Base-by-base conservation (phyloP, 2,113 vertebrate species). In the Perca flavescens region DNA sequence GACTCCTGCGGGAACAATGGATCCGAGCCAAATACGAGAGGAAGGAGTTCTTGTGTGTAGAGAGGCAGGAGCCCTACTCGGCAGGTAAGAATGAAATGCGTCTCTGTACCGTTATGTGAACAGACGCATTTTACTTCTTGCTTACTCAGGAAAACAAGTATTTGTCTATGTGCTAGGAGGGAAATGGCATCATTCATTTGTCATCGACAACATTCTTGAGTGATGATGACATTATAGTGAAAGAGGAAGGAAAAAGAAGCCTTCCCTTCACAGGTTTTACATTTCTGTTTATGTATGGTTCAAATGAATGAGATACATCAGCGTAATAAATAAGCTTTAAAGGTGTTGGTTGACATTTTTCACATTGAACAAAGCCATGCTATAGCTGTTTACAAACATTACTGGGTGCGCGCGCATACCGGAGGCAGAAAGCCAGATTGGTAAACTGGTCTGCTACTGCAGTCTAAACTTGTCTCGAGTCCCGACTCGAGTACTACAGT, bases 1-100 rank as follows among this genome's bases (percentile, higher is more conserved):
- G 97, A 68, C 93, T 98, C 66, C 95, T 99, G 52, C 93, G 96
- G 50, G 97, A 99, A 67, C 97, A 99, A 88, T 99, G 97, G 97
- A 97, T 99, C 88, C 95, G 96, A 84, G 97, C 97, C 92, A 97
- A 97, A 84, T 99, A 98, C 0, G 97, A 98, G 80, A 95, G 97
- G 43, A 96, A 96, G 83, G 97, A 99, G 80, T 99, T 99, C 87
- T 84, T 96, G 74, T 90, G 88, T 75, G 95, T 94, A 1, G 97
- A 97, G 85, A 96, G 88, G 90, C 97, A 98, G 89, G 97, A 99
- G 85, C 96, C 97, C 21, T 99, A 99, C 90, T 98, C 97, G 0
- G 95, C 97, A 96, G 97, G 97, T 98, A 92, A 86, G 60, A 83
- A 53, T 61, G 1, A 49, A 25, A 66, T n/a, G 2, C 10, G 3